Conservation (phyloP, 1,140 invertebrate genomes). For the Solenopsis invicta region DNA sequence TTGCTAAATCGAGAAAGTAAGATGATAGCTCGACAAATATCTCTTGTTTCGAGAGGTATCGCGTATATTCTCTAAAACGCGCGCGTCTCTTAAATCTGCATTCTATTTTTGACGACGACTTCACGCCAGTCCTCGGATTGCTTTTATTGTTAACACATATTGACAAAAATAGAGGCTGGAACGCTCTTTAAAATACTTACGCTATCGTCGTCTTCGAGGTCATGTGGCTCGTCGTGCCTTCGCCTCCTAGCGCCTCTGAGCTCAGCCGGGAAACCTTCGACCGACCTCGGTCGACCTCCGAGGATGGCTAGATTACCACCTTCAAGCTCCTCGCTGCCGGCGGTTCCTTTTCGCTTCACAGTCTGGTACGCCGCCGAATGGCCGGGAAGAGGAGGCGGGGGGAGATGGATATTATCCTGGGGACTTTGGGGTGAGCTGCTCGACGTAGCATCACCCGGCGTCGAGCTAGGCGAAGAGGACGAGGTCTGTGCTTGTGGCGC, state of each 20-base stretch:
- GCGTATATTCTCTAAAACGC: neutral
- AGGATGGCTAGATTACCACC: conserved; percentile 93
- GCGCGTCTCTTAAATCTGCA: neutral
- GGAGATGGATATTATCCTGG: conserved; percentile 90
- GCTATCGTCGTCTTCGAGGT: conserved; percentile 75
- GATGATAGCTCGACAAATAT: neutral
- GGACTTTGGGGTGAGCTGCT: conserved; percentile 90
- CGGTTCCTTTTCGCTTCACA: conserved; percentile 93
- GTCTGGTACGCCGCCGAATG: conserved; percentile 92
- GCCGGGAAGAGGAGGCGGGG: conserved; percentile 93
- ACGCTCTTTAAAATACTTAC: conserved; percentile 72
- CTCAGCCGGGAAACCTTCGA: conserved; percentile 91
- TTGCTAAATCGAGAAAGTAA: neutral
- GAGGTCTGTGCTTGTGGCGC: conserved; percentile 92
- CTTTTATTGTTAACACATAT: neutral
- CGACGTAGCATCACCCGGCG: conserved; percentile 88
- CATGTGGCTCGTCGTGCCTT: conserved; percentile 80
- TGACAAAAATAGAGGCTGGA: neutral
- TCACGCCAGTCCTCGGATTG: neutral
- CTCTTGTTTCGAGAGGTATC: neutral
- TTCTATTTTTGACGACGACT: neutral
- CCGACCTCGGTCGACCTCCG: conserved; percentile 94
- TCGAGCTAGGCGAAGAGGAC: conserved; percentile 90
- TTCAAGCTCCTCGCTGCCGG: conserved; percentile 90
- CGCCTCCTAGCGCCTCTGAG: conserved; percentile 90